Conservation (phyloP, 1,140 invertebrate species). For the Drosophila sucinea region DNA sequence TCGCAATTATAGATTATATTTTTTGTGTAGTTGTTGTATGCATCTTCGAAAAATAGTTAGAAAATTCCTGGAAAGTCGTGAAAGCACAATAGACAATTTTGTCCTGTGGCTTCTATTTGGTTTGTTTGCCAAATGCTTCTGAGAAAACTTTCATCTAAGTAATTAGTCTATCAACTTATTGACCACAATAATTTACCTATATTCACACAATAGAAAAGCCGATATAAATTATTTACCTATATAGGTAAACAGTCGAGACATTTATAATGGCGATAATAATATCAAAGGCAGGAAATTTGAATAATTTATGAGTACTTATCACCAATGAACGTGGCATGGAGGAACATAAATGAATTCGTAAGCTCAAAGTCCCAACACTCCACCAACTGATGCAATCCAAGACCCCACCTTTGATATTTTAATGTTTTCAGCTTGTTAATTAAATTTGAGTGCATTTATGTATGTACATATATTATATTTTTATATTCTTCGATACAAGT, state of each 20-base stretch:
- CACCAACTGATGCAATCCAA: too few relatives aligned
- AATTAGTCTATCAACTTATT: conserved; percentile 4
- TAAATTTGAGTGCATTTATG: too few relatives aligned
- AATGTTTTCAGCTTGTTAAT: too few relatives aligned
- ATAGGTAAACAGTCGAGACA: conserved; percentile 1
- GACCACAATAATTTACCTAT: background rate
- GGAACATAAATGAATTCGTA: too few relatives aligned
- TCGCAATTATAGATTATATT: too few relatives aligned
- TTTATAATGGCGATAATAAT: conserved; percentile 1
- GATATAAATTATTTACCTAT: conserved; percentile 1
- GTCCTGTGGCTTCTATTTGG: background rate
- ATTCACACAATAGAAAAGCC: background rate
- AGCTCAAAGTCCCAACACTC: too few relatives aligned
- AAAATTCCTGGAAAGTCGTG: too few relatives aligned
- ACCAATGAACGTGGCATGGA: background rate
- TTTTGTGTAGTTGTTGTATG: too few relatives aligned
- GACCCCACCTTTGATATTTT: too few relatives aligned
- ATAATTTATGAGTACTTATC: background rate
- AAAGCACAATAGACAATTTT: background rate
- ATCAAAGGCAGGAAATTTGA: background rate
- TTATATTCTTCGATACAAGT: too few relatives aligned
- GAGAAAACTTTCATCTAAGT: background rate
- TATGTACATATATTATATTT: too few relatives aligned
- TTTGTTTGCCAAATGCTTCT: background rate
- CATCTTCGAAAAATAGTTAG: too few relatives aligned